Conservation (phyloP, 2,797 vertebrate species). For the Limnodromus scolopaceus region DNA sequence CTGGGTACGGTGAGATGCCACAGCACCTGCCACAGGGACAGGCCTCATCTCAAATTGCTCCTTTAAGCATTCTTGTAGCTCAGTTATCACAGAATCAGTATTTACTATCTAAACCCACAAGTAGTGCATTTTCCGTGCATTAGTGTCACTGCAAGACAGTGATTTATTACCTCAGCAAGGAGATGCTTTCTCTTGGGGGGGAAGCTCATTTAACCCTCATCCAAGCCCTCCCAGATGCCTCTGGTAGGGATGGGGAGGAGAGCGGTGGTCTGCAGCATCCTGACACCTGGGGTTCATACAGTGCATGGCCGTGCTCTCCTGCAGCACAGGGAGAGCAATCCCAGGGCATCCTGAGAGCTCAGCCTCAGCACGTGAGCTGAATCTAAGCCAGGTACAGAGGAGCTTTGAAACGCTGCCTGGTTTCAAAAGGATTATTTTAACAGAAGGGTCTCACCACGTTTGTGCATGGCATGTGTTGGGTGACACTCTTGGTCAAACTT, state of each 20-base stretch:
- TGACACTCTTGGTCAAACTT: background rate
- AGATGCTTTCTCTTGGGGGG: background rate
- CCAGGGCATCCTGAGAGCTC: background rate
- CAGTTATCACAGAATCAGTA: background rate
- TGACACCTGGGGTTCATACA: fast-evolving
- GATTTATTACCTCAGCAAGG: background rate
- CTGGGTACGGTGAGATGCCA: background rate
- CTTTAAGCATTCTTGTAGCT: background rate
- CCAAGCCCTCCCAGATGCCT: background rate
- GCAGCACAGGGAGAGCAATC: background rate
- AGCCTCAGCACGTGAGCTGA: background rate
- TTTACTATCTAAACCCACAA: background rate
- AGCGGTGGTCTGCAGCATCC: background rate
- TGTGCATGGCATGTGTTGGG: background rate
- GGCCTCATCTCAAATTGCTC: background rate
- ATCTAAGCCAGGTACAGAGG: background rate
- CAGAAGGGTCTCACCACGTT: background rate
- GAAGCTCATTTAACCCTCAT: background rate
- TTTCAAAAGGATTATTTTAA: background rate
- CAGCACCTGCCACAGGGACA: background rate
- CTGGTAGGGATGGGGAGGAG: background rate
- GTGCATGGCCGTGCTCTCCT: background rate
- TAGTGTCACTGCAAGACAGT: conserved; percentile 8
- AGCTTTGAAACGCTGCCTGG: background rate
- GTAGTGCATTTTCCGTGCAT: background rate